Percentiles rank a stretch among this genome's conserved stretches.
Conservation (phyloP, 2,888 invertebrate genomes). For the Pseudanteris insignis region DNA sequence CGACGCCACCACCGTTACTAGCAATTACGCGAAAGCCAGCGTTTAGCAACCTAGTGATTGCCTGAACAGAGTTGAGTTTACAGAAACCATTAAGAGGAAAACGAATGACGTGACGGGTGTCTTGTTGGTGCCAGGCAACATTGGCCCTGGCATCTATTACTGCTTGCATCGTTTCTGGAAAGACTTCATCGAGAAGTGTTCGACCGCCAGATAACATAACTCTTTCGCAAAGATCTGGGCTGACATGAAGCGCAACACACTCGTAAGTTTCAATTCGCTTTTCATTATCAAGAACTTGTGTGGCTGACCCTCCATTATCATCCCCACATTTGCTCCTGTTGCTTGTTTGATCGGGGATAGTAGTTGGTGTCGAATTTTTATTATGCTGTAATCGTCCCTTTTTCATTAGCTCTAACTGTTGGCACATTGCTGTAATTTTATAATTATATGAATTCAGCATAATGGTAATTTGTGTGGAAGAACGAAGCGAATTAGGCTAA, state of each 20-base stretch:
- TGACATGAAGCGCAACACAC: constrained; percentile 82
- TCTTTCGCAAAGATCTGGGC: constrained; percentile 82
- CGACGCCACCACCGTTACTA: constrained; percentile 86
- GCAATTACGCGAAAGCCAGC: constrained; percentile 82
- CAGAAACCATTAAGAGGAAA: constrained; percentile 90
- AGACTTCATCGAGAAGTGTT: constrained; percentile 78
- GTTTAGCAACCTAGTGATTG: constrained; percentile 82
- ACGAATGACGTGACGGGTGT: constrained; percentile 82
- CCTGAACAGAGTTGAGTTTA: constrained; percentile 89
- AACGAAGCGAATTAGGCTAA: too few species aligned
- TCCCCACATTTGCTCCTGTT: constrained; percentile 50
- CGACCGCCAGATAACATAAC: constrained; percentile 85
- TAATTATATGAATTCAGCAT: too few species aligned
- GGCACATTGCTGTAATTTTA: constrained; percentile 77
- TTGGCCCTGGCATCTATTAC: constrained; percentile 82
- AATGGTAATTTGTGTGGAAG: too few species aligned
- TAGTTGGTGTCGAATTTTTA: constrained; percentile 50
- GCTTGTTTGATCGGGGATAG: constrained; percentile 61
- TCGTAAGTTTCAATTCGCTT: constrained; percentile 71
- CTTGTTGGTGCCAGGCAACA: constrained; percentile 83
- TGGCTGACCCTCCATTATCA: constrained; percentile 50
- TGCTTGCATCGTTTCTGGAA: constrained; percentile 81
- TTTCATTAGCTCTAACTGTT: constrained; percentile 78
- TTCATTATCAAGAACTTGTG: constrained; percentile 37
- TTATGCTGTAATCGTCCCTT: constrained; percentile 75